A percentile compares a stretch with the other conserved stretches of the same genome.
These are phyloP conservation scores for Orientallactaga sibirica DNA, from an alignment of 2,797 vertebrate species.

Conservation along the genomic window DNA sequence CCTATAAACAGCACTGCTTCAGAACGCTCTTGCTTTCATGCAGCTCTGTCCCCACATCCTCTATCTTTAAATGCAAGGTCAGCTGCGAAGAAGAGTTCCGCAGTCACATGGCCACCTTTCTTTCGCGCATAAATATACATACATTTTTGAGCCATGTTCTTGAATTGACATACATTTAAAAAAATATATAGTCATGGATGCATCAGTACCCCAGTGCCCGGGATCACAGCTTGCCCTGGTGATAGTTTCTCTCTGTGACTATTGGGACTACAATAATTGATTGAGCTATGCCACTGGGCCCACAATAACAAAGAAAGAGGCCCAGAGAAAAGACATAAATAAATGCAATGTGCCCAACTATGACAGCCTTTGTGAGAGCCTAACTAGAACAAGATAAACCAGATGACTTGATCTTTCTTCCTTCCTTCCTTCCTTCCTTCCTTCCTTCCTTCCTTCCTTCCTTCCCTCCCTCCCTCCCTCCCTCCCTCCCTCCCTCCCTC, in stretches of 20 bases:
- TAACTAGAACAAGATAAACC: not conserved
- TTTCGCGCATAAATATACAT: not conserved
- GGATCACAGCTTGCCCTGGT: not conserved
- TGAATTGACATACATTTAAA: conserved; percentile 68
- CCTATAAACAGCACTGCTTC: conserved; percentile 63
- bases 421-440: no score
- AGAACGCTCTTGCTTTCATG: conserved; percentile 32
- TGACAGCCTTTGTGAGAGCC: conserved; percentile 66
- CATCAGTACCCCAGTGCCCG: conserved; percentile 64
- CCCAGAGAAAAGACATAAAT: conserved; percentile 70
- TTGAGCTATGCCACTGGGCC: conserved; percentile 66
- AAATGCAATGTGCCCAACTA: conserved; percentile 76
- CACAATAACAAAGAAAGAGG: conserved; percentile 76
- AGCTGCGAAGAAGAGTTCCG: conserved; percentile 58
- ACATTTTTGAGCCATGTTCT: conserved; percentile 40
- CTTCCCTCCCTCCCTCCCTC: no score
- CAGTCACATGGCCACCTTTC: conserved; percentile 35
- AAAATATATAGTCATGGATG: conserved; percentile 59
- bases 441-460: no score
- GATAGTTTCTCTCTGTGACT: conserved; percentile 59
- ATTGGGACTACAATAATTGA: conserved; percentile 63
- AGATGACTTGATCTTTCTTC: not conserved
- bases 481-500: no score
- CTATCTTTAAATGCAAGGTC: conserved; percentile 70
- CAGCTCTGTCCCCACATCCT: conserved; percentile 17